Percentiles rank a stretch among this genome's conserved stretches.
Evolutionary conservation across 2,888 invertebrate genomes (phyloP).

Genomic region (Mongoloraphidia duomilia): DNA sequence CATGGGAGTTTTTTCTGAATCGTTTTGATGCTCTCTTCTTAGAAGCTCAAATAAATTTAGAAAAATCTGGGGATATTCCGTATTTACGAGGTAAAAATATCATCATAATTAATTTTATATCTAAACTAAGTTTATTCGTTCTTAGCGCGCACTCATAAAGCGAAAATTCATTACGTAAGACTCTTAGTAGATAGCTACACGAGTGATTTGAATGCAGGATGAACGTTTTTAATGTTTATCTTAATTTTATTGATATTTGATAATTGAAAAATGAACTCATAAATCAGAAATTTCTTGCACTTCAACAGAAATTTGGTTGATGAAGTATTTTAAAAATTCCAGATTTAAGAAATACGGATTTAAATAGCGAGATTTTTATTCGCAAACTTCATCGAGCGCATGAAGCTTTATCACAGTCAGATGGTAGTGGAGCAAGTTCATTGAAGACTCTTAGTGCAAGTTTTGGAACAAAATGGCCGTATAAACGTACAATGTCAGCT

Average conservation of each 20-base stretch:
- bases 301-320: background rate
- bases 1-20: slow-evolving; percentile 96
- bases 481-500: slow-evolving; percentile 87
- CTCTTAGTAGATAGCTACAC: no score
- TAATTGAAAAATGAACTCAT: no score
- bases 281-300: no score
- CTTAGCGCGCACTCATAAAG: no score
- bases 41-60: slow-evolving; percentile 87
- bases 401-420: slow-evolving; percentile 68
- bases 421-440: slow-evolving; percentile 42
- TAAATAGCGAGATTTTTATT: slow-evolving; percentile 71
- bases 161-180: no score
- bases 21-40: slow-evolving; percentile 90
- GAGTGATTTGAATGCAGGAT: no score
- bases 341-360: slow-evolving; percentile 83
- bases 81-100: slow-evolving; percentile 55
- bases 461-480: slow-evolving; percentile 87
- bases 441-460: slow-evolving; percentile 74
- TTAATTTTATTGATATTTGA: no score
- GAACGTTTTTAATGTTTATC: no score
- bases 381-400: slow-evolving; percentile 79
- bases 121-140: no score
- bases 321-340: slow-evolving; percentile 15
- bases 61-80: slow-evolving; percentile 70
- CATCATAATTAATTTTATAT: background rate